Evolutionary conservation across 1,140 invertebrate genomes (phyloP).

Genomic region (Pachypsylla venusta): DNA sequence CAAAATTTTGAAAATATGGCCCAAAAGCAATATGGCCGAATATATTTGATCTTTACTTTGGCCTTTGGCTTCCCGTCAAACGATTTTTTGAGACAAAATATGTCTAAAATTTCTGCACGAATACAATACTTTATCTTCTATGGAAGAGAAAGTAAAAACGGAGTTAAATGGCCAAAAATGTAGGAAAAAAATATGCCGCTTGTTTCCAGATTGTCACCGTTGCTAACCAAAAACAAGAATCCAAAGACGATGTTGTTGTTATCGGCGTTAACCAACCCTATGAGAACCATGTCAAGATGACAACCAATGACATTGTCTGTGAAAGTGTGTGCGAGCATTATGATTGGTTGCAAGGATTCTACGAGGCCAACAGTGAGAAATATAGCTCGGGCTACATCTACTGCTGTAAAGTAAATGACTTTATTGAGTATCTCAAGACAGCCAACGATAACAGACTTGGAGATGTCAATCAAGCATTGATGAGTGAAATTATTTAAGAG

Average conservation of each 20-base stretch:
- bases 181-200: too few species aligned
- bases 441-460: background rate
- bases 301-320: slow-evolving; percentile 4
- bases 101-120: too few species aligned
- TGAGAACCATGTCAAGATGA: slow-evolving; percentile 1
- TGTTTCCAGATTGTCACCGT: background rate
- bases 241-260: background rate
- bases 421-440: background rate
- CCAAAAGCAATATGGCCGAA: too few species aligned
- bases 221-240: background rate
- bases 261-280: slow-evolving; percentile 2
- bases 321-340: background rate
- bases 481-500: too few species aligned
- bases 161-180: too few species aligned
- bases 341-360: background rate
- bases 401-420: background rate
- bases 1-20: too few species aligned
- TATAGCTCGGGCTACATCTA: background rate
- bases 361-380: background rate
- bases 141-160: too few species aligned
- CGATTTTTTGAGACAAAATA: too few species aligned
- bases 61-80: too few species aligned
- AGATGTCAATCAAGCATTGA: too few species aligned
- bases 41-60: too few species aligned
- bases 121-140: too few species aligned